Base-by-base conservation (phyloP, 2,888 invertebrate genomes). In the Latheticus oryzae region DNA sequence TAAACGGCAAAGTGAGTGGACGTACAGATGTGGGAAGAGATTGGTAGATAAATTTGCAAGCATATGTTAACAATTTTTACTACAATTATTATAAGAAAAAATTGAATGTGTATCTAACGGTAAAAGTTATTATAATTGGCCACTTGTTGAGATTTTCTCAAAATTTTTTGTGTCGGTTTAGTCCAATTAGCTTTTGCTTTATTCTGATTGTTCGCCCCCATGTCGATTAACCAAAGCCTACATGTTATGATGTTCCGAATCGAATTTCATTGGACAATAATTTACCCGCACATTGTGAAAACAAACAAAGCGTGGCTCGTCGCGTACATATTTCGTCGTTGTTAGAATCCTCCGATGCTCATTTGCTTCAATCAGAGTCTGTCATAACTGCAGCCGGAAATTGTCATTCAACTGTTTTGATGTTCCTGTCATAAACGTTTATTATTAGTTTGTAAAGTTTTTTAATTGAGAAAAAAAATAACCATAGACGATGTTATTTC, bases 381-480 rank as follows among this genome's bases (percentile, higher is more conserved):
- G 73, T 73, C 73, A 74, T 73, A 73, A 73, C 70, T 65, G 65
- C 67, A 67, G 68, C 73, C 72, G 74, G 74, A 74, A 72, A 72
- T 71, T 72, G 73, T 72, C 73, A 71, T 73, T 72, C 71, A 71
- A 63, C 61, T 58, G 60, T 68, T 68, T 68, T 67, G 64, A 67
- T 68, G 65, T 65, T 63, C 56, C 35, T 65, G 65, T 68, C 65
- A 61, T 68, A 67, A 60, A 57, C 63, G 64, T 69, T 68, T 66
- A 65, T 64, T 65, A 62, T 64, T 64, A 61, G 66, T 61, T 47
- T 30, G 5, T 16, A 11, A 21, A 24, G 17, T 16, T 43, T 8
- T 5, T 32, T 21, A 5, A n/a, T 32, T 32, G 30, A 30, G 8
- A 9, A 30, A 30, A 13, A 12, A 30, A 12, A 30, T n/a, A 9